These are phyloP conservation scores for Cantharis flavilabris DNA, from an alignment of 2,888 invertebrate genomes.

Conservation along the genomic window DNA sequence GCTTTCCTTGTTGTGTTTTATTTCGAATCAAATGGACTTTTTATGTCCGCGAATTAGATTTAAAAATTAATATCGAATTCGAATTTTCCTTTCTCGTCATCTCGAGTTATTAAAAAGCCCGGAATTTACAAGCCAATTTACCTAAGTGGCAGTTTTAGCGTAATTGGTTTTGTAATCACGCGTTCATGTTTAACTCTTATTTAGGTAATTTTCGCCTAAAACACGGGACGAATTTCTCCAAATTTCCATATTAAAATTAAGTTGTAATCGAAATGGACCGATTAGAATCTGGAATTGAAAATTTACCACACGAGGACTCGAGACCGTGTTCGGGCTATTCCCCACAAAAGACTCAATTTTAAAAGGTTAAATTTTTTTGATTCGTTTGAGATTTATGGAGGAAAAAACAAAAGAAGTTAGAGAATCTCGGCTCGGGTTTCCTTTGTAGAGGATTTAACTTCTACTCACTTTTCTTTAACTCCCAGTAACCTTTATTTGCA, in stretches of 20 bases:
- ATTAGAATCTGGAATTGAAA: neutral
- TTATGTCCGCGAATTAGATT: neutral
- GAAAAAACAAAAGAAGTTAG: constrained; percentile 2
- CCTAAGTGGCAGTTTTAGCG: neutral
- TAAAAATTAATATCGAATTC: neutral
- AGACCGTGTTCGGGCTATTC: neutral
- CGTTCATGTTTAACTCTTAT: neutral
- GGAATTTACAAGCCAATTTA: neutral
- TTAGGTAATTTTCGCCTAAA: neutral
- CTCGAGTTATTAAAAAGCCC: neutral
- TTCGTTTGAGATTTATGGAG: neutral
- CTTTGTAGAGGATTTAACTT: constrained; percentile 18
- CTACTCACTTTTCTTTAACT: constrained; percentile 18
- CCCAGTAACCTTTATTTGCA: constrained; percentile 19
- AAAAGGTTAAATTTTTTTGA: neutral
- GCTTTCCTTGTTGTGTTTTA: neutral
- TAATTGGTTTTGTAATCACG: neutral
- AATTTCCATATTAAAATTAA: neutral
- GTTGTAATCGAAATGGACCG: neutral
- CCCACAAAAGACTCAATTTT: neutral
- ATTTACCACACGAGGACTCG: neutral
- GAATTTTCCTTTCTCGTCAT: neutral
- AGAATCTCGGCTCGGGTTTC: constrained; percentile 11
- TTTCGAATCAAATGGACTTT: neutral
- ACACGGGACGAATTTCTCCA: neutral